These are phyloP conservation scores for Samia ricini DNA, from an alignment of 1,140 invertebrate species.

Conservation along the genomic window DNA sequence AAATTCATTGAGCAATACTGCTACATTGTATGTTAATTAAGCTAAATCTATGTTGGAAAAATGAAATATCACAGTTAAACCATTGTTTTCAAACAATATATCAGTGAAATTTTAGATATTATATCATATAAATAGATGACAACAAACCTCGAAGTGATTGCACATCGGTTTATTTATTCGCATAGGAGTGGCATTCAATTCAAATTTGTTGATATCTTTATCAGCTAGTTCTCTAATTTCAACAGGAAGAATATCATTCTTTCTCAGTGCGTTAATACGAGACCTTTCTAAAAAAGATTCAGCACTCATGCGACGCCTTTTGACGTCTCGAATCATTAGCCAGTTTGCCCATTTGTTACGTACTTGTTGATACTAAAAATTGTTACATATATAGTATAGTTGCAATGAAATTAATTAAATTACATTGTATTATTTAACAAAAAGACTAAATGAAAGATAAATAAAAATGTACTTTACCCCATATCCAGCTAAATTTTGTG, in stretches of 20 bases:
- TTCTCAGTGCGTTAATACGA: constrained; percentile 86
- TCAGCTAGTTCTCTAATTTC: constrained; percentile 88
- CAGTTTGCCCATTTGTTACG: constrained; percentile 86
- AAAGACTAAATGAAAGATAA: neutral
- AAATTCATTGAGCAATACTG: no score
- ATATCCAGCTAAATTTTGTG: constrained; percentile 55
- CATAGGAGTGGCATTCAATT: constrained; percentile 83
- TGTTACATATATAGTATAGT: neutral
- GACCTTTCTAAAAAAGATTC: constrained; percentile 85
- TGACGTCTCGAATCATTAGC: constrained; percentile 90
- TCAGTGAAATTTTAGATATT: no score
- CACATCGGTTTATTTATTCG: constrained; percentile 86
- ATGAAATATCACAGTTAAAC: no score
- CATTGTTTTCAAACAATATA: no score
- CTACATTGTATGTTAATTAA: no score
- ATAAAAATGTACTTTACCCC: constrained; percentile 36
- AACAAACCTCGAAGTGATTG: constrained; percentile 81
- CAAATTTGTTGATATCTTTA: constrained; percentile 86
- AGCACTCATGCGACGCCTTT: constrained; percentile 84
- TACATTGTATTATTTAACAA: neutral
- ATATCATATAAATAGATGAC: no score
- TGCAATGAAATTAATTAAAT: neutral
- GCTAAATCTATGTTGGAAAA: no score
- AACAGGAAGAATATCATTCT: constrained; percentile 88
- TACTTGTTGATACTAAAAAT: constrained; percentile 80